These are phyloP conservation scores for Chloropsis hardwickii DNA, from an alignment of 2,113 vertebrate genomes.

Conservation along the genomic window DNA sequence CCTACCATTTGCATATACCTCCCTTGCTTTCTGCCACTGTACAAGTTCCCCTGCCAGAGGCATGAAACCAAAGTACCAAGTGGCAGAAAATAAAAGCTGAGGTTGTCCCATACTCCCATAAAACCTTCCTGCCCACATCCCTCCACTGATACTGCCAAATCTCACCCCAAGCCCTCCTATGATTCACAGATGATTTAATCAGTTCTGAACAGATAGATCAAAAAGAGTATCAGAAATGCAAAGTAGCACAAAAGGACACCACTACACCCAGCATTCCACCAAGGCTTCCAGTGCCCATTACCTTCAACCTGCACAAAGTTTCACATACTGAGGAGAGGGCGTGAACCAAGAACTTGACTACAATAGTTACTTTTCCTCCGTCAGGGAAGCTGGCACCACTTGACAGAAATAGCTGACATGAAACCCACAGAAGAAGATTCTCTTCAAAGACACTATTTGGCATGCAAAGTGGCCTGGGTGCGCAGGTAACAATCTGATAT, in stretches of 20 bases:
- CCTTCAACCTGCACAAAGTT: neutral
- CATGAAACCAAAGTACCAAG: neutral
- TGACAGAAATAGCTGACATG: neutral
- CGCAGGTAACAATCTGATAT: neutral
- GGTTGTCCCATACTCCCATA: neutral
- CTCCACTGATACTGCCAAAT: neutral
- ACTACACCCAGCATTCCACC: neutral
- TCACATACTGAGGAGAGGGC: neutral
- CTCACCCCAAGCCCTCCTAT: neutral
- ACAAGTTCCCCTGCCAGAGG: neutral
- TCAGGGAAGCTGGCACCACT: neutral
- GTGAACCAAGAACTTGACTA: neutral
- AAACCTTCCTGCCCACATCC: neutral
- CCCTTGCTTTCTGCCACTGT: neutral
- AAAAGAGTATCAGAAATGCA: neutral
- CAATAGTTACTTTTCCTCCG: neutral
- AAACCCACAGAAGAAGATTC: neutral
- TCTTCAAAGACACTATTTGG: neutral
- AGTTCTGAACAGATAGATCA: neutral
- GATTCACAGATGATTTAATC: neutral
- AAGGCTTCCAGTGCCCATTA: neutral
- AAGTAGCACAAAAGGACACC: neutral
- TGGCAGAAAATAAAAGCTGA: constrained; percentile 6
- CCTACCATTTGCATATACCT: neutral
- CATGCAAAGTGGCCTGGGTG: neutral